Evolutionary conservation across 1,140 invertebrate genomes (phyloP), one percentile per base, ranked within the genome.

Genomic region (Eubasilissa regina): DNA sequence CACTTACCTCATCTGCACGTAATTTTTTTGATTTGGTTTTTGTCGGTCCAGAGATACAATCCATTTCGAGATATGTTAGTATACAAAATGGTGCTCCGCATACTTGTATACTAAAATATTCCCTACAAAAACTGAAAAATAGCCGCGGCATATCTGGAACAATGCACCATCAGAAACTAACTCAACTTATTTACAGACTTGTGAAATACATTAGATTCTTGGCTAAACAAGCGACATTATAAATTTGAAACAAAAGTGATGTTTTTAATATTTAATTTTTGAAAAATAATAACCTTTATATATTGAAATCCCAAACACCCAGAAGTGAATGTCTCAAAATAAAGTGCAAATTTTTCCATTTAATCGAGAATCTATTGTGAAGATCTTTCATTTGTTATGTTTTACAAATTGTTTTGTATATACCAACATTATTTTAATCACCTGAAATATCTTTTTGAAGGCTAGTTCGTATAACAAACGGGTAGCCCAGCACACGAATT

Each of bases 121-220:
- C 70, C 43, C 43, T 74, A 13, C 70, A 43, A 43, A 55, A 74
- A 44, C 12, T 43, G 25, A 74, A 74, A 56, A 56, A 55, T 8
- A 74, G 43, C 25, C 70, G 70, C 8, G 70, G 70, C 70, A 74
- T 74, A 43, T 55, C 53, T 74, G 25, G 35, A 74, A 74, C n/a
- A 60, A 60, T 11, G 11, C 3, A 51, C 11, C 9, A 51, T 15
- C 48, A 51, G n/a, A 51, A 51, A 51, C 11, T 51, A 51, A 51
- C 48, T 13, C 11, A 8, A 51, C 11, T 1, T 51, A 13, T 12
- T 51, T 3, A 8, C 11, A 51, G 9, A 51, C 48, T 1, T 13
- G n/a, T 51, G 48, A 51, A 15, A 51, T 51, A n/a, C n/a, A 51
- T 13, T 35, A 3, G 6, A 35, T 6, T 35, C 1, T 35, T 35